A percentile compares a stretch with the other conserved stretches of the same genome.
Conservation (phyloP, 2,113 vertebrate species). For the Eretmochelys imbricata region DNA sequence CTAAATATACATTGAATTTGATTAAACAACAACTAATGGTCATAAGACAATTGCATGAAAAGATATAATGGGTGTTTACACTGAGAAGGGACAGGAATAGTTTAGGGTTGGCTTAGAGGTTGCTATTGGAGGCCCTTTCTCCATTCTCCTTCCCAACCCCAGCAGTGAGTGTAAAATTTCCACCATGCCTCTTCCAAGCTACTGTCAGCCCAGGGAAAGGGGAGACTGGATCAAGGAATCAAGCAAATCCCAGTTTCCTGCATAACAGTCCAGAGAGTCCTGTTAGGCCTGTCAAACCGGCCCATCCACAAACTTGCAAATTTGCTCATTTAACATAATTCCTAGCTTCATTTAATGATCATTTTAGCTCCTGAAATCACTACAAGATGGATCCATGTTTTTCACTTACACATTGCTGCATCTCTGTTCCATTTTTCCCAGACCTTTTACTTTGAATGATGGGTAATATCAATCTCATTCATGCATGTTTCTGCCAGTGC, state of each 20-base stretch:
- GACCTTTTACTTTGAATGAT: neutral
- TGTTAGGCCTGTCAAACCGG: neutral
- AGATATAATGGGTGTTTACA: neutral
- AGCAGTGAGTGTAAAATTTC: neutral
- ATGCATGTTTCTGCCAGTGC: neutral
- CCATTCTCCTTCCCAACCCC: neutral
- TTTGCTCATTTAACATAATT: neutral
- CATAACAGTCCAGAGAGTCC: neutral
- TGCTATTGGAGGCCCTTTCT: neutral
- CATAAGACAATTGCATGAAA: neutral
- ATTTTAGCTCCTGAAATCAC: neutral
- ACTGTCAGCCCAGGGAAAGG: neutral
- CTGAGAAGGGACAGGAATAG: neutral
- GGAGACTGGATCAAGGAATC: neutral
- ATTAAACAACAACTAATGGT: neutral
- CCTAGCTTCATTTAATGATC: neutral
- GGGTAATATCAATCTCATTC: neutral
- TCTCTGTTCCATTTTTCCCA: neutral
- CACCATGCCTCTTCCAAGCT: neutral
- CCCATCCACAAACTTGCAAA: neutral
- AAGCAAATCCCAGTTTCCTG: neutral
- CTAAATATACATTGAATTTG: neutral
- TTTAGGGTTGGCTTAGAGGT: neutral
- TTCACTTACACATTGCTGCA: neutral
- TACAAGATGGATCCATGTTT: neutral